These are phyloP conservation scores for Melanotaenia nigrans DNA, from an alignment of 2,797 vertebrate species.

Conservation along the genomic window DNA sequence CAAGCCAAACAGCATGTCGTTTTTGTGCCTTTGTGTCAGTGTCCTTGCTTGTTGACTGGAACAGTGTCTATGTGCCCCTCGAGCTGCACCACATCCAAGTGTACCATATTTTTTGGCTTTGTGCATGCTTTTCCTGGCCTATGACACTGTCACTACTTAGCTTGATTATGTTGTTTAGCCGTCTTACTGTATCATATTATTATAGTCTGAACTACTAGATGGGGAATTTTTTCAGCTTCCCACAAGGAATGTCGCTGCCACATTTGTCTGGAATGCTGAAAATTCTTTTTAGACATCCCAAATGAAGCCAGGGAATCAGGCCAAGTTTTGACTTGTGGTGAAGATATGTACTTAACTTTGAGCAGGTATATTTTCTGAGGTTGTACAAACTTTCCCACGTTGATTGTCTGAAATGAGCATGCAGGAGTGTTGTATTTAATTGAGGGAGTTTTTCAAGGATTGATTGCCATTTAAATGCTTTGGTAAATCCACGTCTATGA, in stretches of 20 bases:
- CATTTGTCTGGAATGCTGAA: conserved; percentile 66
- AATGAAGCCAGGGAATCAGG: conserved; percentile 15
- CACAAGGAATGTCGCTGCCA: conserved; percentile 52
- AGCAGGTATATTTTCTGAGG: conserved; percentile 26
- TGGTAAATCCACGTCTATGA: conserved; percentile 47
- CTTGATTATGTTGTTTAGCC: conserved; percentile 41
- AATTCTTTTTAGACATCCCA: conserved; percentile 47
- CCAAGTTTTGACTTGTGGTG: conserved; percentile 3
- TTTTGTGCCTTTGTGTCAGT: conserved; percentile 1
- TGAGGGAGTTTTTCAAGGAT: conserved; percentile 20
- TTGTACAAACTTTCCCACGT: conserved; percentile 22
- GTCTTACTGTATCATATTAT: conserved; percentile 56
- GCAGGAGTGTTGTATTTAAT: conserved; percentile 37
- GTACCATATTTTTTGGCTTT: conserved; percentile 30
- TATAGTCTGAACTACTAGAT: conserved; percentile 60
- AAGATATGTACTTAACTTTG: conserved; percentile 8
- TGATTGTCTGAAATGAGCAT: conserved; percentile 34
- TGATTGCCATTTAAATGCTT: conserved; percentile 50
- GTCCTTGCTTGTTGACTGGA: conserved; percentile 19
- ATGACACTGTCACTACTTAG: conserved; percentile 32
- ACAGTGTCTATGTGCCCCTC: conserved; percentile 10
- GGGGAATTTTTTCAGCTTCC: conserved; percentile 64
- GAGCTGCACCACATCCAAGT: conserved; percentile 31
- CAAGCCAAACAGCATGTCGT: background rate
- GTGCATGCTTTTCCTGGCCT: conserved; percentile 37